phyloP scores from a whole-genome alignment of 2,797 vertebrate species.

The Oryzias sinensis region DNA sequence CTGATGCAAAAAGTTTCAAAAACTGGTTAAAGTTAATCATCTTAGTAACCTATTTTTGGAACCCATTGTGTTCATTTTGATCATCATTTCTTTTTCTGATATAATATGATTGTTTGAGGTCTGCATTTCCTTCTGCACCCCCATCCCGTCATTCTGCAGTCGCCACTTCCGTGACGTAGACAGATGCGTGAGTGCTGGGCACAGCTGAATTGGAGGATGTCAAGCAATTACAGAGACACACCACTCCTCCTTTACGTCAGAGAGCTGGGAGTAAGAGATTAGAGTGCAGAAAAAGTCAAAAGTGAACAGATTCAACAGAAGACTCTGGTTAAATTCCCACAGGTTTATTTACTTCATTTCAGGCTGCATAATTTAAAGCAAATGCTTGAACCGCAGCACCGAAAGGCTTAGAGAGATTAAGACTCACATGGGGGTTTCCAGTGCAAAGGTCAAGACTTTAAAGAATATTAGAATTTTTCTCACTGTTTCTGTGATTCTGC shows the following conservation, averaged over 20 bases:
- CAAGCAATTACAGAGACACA: slow-evolving; percentile 10
- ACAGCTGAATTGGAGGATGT: slow-evolving; percentile 19
- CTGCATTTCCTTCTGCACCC: slow-evolving; percentile 10
- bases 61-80: neutral
- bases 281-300: slow-evolving; percentile 10
- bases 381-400: slow-evolving; percentile 64
- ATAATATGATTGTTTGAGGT: neutral
- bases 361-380: slow-evolving; percentile 67
- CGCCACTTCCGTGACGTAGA: slow-evolving; percentile 14
- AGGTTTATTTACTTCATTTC: slow-evolving; percentile 44
- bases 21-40: neutral
- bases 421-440: slow-evolving; percentile 40
- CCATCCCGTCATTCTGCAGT: neutral
- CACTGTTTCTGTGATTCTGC: slow-evolving; percentile 20
- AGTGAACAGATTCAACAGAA: slow-evolving; percentile 12
- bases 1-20: too few species aligned
- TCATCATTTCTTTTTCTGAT: neutral
- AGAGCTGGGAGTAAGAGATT: slow-evolving; percentile 20
- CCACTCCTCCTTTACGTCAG: slow-evolving; percentile 17
- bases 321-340: slow-evolving; percentile 5
- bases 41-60: neutral
- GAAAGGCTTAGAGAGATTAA: slow-evolving; percentile 45
- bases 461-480: slow-evolving; percentile 42
- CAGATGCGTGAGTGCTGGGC: slow-evolving; percentile 11
- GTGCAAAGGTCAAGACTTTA: slow-evolving; percentile 71